Evolutionary conservation across 2,113 vertebrate species (phyloP).

Genomic region (Acanthochromis polyacanthus): DNA sequence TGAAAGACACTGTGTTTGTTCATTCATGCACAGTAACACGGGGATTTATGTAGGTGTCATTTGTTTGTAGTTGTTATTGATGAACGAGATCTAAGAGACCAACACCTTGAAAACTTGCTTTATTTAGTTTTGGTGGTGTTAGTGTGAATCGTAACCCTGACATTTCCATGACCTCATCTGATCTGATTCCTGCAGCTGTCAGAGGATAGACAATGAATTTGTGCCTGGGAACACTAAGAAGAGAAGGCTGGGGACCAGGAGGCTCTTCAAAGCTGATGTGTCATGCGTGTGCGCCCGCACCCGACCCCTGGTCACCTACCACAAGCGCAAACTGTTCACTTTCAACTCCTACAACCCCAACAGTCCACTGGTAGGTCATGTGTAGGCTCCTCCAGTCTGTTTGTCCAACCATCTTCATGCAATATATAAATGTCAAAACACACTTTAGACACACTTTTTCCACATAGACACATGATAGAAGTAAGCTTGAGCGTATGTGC

Average conservation of each 20-base stretch:
- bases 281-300: constrained; percentile 89
- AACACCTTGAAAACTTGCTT: neutral
- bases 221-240: constrained; percentile 83
- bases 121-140: neutral
- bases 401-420: neutral
- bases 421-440: neutral
- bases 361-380: constrained; percentile 81
- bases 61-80: constrained; percentile 3
- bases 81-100: constrained; percentile 10
- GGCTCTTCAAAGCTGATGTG: constrained; percentile 74
- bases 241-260: constrained; percentile 83
- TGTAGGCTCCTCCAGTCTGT: neutral
- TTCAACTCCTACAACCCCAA: constrained; percentile 56
- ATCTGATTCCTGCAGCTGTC: constrained; percentile 76
- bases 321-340: constrained; percentile 90
- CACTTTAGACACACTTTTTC: neutral
- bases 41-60: neutral
- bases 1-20: constrained; percentile 22
- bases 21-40: constrained; percentile 27
- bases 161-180: constrained; percentile 32
- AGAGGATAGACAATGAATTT: constrained; percentile 79
- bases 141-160: constrained; percentile 14
- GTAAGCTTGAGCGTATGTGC: no score
- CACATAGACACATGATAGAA: no score
- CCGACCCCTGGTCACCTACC: constrained; percentile 89